A percentile compares a stretch with the other conserved stretches of the same genome.
These are phyloP conservation scores for Physeter macrocephalus DNA, from an alignment of 2,113 vertebrate species.

Conservation along the genomic window DNA sequence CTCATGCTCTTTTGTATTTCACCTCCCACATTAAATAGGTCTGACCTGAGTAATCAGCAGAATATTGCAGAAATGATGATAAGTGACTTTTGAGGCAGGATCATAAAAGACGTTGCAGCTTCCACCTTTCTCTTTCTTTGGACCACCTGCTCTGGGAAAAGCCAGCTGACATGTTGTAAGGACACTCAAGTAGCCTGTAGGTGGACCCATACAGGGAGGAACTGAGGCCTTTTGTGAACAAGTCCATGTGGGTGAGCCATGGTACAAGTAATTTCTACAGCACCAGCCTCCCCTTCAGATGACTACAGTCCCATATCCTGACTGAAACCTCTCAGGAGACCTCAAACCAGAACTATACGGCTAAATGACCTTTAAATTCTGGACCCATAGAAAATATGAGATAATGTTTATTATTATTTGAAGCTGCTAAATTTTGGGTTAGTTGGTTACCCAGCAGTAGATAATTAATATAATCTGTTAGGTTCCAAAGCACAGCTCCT, in stretches of 20 bases:
- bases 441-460: not conserved
- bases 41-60: not conserved
- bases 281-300: not conserved
- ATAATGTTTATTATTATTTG: not conserved
- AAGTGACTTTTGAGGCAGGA: not conserved
- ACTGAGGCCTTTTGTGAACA: not conserved
- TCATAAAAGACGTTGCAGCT: not conserved
- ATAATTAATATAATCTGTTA: conserved; percentile 7
- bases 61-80: not conserved
- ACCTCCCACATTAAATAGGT: not conserved
- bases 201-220: not conserved
- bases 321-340: not conserved
- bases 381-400: not conserved
- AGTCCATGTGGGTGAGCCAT: not conserved
- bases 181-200: not conserved
- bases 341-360: not conserved
- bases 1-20: not conserved
- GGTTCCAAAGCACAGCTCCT: not conserved
- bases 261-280: not conserved
- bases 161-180: not conserved
- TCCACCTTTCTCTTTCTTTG: not conserved
- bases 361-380: not conserved
- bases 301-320: not conserved
- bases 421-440: conserved; percentile 14
- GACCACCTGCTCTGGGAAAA: not conserved